Base-by-base conservation (phyloP, 2,797 vertebrate species). In the Valencia hispanica region DNA sequence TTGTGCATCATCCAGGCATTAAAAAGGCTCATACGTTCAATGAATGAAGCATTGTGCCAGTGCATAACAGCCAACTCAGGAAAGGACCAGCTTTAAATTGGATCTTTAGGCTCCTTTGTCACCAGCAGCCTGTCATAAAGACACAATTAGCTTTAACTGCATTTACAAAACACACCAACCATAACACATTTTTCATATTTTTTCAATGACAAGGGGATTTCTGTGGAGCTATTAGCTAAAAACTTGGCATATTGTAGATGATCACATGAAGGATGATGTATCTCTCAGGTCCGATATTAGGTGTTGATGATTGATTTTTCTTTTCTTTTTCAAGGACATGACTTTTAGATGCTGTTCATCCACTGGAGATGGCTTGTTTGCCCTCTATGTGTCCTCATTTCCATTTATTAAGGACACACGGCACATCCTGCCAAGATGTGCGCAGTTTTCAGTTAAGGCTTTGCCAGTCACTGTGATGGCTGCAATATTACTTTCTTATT, bases 261-360 rank as follows among this genome's bases (percentile, higher is more conserved):
- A 68, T 43, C 39, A 43, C 43, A 68, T 68, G 39, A 68, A 68
- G 22, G 65, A 68, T 68, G 65, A 68, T 65, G 34, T 36, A 65
- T 68, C 65, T 43, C 39, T n/a, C 27, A 41, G 25, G 65, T 68
- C 39, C 65, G 43, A 9, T 66, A 36, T 68, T 39, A 68, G 65
- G 22, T 68, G 65, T 43, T 39, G n/a, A n/a, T 68, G 39, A 68
- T 68, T 43, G 36, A 41, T 68, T 41, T 68, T 43, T 20, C 18
- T 68, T 68, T 68, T 68, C 39, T 27, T 43, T 27, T 10, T 68
- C 39, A 68, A 43, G 43, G 65, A 68, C 65, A 27, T 68, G 22
- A 15, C 65, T 68, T 66, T 68, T 43, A 68, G 22, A 68, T 43
- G 39, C 65, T 68, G 39, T 68, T n/a, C 65, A 68, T 68, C 65